Base-by-base conservation (phyloP, 2,797 vertebrate genomes). In the Cephalopachus bancanus region DNA sequence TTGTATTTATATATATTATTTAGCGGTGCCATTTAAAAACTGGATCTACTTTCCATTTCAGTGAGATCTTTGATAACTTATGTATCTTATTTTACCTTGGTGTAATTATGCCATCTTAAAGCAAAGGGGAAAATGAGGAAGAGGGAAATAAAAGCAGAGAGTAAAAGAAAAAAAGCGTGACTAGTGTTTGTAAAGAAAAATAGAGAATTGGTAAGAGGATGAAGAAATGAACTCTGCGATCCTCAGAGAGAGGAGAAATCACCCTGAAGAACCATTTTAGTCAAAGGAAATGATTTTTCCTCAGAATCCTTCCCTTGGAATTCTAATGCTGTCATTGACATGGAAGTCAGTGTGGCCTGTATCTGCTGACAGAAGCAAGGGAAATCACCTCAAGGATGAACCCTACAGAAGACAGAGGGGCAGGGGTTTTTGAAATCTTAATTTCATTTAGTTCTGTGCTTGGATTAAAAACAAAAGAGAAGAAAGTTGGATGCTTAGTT, bases 161-260 rank as follows among this genome's bases (percentile, higher is more conserved):
- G 14, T 22, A 15, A 49, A n/a, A 60, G 20, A 8, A 22, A 3
- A 20, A 11, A 72, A 88, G 20, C 65, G 16, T 74, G 83, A 76
- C 53, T 30, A 53, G 5, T 55, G 17, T 93, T 83, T 65, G 57
- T 65, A 89, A 95, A 83, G 37, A 71, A 92, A 93, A 91, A 93
- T 24, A 57, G 2, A 69, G 11, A 76, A 74, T 83, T 37, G 20
- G 24, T n/a, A 64, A 57, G 30, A 69, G 1, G 37, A 93, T 83
- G 90, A 84, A 92, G 30, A 9, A 81, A 91, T 67, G 15, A 74
- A 62, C 9, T 37, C 22, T 79, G 33, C 12, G 94, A 37, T 69
- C 15, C 17, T 60, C 24, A 89, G 51, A 93, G 28, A 71, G 8
- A 88, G 5, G 67, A 88, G n/a, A 96, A 90, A 74, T 62, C 44